phyloP scores from a whole-genome alignment of 2,888 invertebrate genomes.

The Pollenia angustigena region DNA sequence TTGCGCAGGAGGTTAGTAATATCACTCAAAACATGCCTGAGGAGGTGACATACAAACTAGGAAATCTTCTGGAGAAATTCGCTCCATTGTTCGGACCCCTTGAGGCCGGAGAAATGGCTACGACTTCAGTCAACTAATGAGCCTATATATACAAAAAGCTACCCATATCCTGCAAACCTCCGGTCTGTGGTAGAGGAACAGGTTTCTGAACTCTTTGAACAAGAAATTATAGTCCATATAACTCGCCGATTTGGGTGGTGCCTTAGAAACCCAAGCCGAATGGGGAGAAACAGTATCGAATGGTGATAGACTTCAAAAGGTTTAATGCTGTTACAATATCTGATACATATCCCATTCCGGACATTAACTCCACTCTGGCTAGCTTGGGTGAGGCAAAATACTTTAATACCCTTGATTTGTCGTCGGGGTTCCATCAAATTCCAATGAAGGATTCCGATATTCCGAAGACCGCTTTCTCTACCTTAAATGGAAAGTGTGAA shows the following conservation, averaged over 20 bases:
- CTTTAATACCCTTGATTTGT: conserved; percentile 73
- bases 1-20: too few relatives aligned
- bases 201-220: conserved; percentile 77
- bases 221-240: conserved; percentile 78
- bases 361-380: conserved; percentile 59
- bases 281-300: conserved; percentile 43
- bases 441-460: conserved; percentile 68
- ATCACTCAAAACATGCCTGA: too few relatives aligned
- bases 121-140: conserved; percentile 72
- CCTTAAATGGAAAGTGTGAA: conserved; percentile 64
- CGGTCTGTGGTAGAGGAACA: conserved; percentile 78
- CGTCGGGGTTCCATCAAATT: conserved; percentile 75
- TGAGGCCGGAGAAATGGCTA: too few relatives aligned
- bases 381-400: conserved; percentile 72
- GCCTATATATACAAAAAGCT: too few relatives aligned
- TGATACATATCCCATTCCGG: conserved; percentile 70
- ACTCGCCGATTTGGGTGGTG: conserved; percentile 72
- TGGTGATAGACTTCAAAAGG: conserved; percentile 74
- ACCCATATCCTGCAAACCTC: too few relatives aligned
- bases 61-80: too few relatives aligned
- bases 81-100: too few relatives aligned
- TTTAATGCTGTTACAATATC: conserved; percentile 72
- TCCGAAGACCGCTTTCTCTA: conserved; percentile 74
- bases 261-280: too few relatives aligned
- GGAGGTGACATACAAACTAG: too few relatives aligned